A percentile compares a stretch with the other conserved stretches of the same genome.
phyloP scores from a whole-genome alignment of 2,797 vertebrate genomes.

The Austrolebias charrua region DNA sequence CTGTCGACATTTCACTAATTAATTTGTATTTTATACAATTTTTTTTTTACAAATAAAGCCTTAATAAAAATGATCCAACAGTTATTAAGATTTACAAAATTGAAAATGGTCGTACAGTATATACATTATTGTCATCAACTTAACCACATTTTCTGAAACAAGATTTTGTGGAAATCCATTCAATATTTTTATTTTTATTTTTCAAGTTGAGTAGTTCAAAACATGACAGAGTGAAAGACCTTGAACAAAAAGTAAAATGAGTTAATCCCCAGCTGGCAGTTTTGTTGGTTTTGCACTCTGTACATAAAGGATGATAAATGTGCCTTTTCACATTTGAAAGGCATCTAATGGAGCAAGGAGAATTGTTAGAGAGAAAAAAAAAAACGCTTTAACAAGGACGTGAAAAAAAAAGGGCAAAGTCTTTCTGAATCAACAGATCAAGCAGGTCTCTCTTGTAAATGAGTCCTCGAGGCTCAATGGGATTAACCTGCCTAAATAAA shows the following conservation, averaged over 20 bases:
- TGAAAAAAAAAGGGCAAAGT: constrained; percentile 54
- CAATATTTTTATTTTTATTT: constrained; percentile 3
- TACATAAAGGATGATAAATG: constrained; percentile 70
- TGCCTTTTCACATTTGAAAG: constrained; percentile 67
- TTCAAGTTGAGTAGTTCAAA: constrained; percentile 8
- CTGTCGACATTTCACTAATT: too few species aligned
- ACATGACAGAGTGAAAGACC: constrained; percentile 4
- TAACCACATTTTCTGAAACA: background rate
- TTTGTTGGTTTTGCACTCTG: constrained; percentile 36
- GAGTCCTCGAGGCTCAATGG: too few species aligned
- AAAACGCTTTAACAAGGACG: constrained; percentile 63
- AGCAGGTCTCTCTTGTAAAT: too few species aligned
- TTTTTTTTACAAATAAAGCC: too few species aligned
- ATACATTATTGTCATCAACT: background rate
- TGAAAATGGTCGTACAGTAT: background rate
- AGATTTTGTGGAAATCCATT: background rate
- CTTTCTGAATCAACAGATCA: constrained; percentile 50
- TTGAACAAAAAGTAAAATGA: constrained; percentile 28
- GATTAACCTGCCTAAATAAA: too few species aligned
- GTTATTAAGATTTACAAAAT: background rate
- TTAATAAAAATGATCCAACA: background rate
- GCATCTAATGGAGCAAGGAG: constrained; percentile 71
- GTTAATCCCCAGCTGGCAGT: constrained; percentile 37
- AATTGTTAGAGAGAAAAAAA: constrained; percentile 64
- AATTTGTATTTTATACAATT: too few species aligned